Conservation (phyloP, 2,113 vertebrate genomes). For the Microcebus murinus region DNA sequence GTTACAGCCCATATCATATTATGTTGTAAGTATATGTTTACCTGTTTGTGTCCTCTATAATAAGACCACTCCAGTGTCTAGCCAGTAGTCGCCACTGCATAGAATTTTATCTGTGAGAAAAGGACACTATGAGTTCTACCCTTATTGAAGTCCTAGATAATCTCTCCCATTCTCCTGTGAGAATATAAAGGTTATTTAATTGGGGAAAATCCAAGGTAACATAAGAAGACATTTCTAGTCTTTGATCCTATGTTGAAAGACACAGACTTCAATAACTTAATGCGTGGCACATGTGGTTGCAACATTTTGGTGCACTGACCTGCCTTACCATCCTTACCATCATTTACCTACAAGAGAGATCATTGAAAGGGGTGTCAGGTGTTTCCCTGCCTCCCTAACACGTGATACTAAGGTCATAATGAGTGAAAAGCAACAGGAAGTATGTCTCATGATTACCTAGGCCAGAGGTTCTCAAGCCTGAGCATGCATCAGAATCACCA, state of each 20-base stretch:
- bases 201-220: slow-evolving; percentile 43
- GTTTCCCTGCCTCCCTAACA: background rate
- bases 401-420: background rate
- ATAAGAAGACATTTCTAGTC: slow-evolving; percentile 36
- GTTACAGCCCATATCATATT: background rate
- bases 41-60: background rate
- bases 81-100: background rate
- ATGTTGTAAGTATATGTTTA: background rate
- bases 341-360: background rate
- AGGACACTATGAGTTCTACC: background rate
- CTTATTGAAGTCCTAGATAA: background rate
- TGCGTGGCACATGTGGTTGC: background rate
- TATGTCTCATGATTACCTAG: background rate
- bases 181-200: slow-evolving; percentile 22
- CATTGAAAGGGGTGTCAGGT: background rate
- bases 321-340: background rate
- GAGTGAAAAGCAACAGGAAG: background rate
- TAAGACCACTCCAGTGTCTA: background rate
- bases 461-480: background rate
- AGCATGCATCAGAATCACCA: background rate
- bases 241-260: slow-evolving; percentile 61
- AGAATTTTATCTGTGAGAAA: slow-evolving; percentile 10
- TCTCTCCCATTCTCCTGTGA: background rate
- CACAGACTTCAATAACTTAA: background rate
- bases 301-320: background rate